A percentile compares a stretch with the other conserved stretches of the same genome.
phyloP scores from a whole-genome alignment of 2,888 invertebrate species.

The Iselma pallidipennis region DNA sequence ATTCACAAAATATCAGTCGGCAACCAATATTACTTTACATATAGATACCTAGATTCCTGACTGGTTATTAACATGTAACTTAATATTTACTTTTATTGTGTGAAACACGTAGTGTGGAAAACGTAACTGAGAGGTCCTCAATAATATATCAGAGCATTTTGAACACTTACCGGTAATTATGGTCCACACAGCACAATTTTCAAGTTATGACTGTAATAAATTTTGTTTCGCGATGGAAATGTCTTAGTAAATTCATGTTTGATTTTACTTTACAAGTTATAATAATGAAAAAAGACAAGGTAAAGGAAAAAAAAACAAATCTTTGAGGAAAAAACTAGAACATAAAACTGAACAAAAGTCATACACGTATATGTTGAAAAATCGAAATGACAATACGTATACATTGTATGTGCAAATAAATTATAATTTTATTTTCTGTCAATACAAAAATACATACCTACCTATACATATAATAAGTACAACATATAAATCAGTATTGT shows the following conservation, averaged over 20 bases:
- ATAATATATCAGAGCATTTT: neutral
- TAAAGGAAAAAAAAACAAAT: neutral
- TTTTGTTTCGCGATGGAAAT: neutral
- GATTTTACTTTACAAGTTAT: neutral
- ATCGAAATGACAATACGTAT: slow-evolving; percentile 20
- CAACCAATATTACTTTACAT: no score
- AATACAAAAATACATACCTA: slow-evolving; percentile 3
- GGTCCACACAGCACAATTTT: neutral
- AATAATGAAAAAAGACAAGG: neutral
- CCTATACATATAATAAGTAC: slow-evolving; percentile 13
- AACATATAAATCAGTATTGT: slow-evolving; percentile 21
- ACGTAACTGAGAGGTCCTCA: neutral
- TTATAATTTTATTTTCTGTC: slow-evolving; percentile 26
- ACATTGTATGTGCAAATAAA: slow-evolving; percentile 29
- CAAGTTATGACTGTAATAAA: neutral
- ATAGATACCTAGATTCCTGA: no score
- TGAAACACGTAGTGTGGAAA: neutral
- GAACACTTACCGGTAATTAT: neutral
- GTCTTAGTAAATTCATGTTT: neutral
- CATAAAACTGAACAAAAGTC: neutral
- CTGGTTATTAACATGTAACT: no score
- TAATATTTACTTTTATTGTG: no score
- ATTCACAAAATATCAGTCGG: no score
- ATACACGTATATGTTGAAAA: neutral
- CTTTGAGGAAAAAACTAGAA: neutral